A percentile compares a stretch with the other conserved stretches of the same genome.
Evolutionary conservation across 2,113 vertebrate genomes (phyloP).

Genomic region (Neoarius graeffei): DNA sequence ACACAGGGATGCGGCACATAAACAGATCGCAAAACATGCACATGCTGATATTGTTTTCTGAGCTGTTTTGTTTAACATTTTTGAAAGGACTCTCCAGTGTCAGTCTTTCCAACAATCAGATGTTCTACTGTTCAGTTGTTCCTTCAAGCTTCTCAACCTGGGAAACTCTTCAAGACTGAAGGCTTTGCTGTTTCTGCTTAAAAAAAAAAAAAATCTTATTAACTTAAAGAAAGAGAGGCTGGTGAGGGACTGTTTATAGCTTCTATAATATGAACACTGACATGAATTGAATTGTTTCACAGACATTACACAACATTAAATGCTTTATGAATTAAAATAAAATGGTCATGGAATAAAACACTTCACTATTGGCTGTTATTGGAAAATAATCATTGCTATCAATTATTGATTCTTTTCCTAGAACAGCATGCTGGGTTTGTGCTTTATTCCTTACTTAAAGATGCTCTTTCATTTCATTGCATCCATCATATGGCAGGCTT

Average conservation of each 20-base stretch:
- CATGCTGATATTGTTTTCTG: not conserved
- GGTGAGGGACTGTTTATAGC: not conserved
- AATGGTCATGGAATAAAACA: not conserved
- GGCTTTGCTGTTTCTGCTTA: not conserved
- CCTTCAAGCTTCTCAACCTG: not conserved
- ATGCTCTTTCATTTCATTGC: not conserved
- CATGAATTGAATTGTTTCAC: not conserved
- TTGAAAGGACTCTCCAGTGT: not conserved
- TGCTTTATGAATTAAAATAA: not conserved
- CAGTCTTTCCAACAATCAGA: not conserved
- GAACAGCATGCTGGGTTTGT: not conserved
- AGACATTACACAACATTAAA: not conserved
- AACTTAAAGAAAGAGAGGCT: not conserved
- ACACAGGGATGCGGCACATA: not conserved
- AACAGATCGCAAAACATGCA: too few species aligned
- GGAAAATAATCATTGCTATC: not conserved
- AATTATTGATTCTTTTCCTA: not conserved
- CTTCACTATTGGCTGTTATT: not conserved
- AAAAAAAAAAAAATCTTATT: not conserved
- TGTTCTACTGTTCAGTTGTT: not conserved
- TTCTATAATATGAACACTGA: not conserved
- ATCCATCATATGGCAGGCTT: slow-evolving; percentile 7
- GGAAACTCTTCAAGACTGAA: not conserved
- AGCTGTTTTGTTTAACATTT: not conserved
- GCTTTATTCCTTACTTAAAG: not conserved